These are phyloP conservation scores for Melanophora roralis DNA, from an alignment of 2,888 invertebrate species.

Conservation along the genomic window DNA sequence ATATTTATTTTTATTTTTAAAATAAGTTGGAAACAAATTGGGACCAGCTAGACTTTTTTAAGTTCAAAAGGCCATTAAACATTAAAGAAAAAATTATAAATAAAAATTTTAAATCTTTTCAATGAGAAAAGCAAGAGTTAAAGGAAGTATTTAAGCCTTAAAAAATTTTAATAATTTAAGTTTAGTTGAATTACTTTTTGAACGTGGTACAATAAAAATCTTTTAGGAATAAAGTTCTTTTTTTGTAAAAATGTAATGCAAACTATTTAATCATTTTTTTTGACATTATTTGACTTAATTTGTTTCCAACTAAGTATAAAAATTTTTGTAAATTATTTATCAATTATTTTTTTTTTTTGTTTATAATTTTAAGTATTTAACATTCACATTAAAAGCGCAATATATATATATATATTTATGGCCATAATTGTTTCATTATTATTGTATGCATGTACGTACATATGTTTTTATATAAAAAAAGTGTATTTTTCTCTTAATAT, in stretches of 20 bases:
- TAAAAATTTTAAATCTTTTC: too few relatives aligned
- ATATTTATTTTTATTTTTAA: neutral
- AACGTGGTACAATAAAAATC: too few relatives aligned
- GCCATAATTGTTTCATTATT: constrained; percentile 66
- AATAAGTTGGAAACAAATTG: constrained; percentile 29
- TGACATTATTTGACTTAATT: too few relatives aligned
- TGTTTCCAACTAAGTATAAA: constrained; percentile 35
- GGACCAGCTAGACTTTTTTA: neutral
- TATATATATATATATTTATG: constrained; percentile 63
- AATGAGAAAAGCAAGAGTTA: too few relatives aligned
- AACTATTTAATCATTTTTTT: too few relatives aligned
- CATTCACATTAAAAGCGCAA: constrained; percentile 62
- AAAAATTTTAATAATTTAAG: too few relatives aligned
- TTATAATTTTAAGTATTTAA: constrained; percentile 55
- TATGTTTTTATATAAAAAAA: constrained; percentile 47
- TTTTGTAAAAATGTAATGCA: too few relatives aligned
- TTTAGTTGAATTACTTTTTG: too few relatives aligned
- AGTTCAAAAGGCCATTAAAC: neutral
- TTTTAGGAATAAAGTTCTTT: too few relatives aligned
- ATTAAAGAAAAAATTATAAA: too few relatives aligned
- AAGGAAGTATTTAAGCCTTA: too few relatives aligned
- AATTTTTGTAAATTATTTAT: neutral
- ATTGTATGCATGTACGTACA: constrained; percentile 41
- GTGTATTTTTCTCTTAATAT: constrained; percentile 7
- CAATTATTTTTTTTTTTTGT: constrained; percentile 6